phyloP scores from a whole-genome alignment of 2,113 vertebrate genomes.

The Nannobrachium achirus region DNA sequence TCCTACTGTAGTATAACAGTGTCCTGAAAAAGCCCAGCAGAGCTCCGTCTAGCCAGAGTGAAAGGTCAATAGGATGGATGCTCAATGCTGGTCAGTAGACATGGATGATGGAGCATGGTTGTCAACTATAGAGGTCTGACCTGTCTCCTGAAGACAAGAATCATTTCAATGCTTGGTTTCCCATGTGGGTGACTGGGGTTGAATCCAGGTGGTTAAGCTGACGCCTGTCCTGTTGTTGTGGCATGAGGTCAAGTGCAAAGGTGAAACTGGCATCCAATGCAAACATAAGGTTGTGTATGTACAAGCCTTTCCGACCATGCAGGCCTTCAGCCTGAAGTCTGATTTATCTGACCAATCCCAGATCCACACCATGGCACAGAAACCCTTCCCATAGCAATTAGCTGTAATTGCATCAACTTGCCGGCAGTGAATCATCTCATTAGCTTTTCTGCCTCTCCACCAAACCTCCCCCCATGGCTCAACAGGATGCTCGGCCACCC shows the following conservation, averaged over 20 bases:
- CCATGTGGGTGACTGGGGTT: no score
- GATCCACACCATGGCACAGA: slow-evolving; percentile 22
- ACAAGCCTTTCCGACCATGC: not conserved
- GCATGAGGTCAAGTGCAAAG: not conserved
- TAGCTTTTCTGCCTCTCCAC: slow-evolving; percentile 38
- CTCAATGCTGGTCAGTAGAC: not conserved
- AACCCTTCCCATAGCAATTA: slow-evolving; percentile 52
- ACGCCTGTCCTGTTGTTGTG: not conserved
- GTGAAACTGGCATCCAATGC: slow-evolving; percentile 1
- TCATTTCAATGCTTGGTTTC: no score
- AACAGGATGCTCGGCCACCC: slow-evolving; percentile 31
- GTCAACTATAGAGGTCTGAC: not conserved
- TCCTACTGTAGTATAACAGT: no score
- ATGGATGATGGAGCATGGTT: no score
- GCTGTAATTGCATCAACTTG: slow-evolving; percentile 62
- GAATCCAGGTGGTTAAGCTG: not conserved
- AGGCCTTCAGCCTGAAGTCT: not conserved
- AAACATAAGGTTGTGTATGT: not conserved
- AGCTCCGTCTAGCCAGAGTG: not conserved
- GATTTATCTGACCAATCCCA: not conserved
- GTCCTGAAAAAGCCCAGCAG: no score
- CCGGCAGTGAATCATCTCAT: slow-evolving; percentile 66
- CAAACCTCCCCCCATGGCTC: slow-evolving; percentile 39
- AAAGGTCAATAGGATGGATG: not conserved
- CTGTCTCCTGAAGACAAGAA: no score